phyloP scores from a whole-genome alignment of 2,888 invertebrate species.

The Tenthredo mesomela region DNA sequence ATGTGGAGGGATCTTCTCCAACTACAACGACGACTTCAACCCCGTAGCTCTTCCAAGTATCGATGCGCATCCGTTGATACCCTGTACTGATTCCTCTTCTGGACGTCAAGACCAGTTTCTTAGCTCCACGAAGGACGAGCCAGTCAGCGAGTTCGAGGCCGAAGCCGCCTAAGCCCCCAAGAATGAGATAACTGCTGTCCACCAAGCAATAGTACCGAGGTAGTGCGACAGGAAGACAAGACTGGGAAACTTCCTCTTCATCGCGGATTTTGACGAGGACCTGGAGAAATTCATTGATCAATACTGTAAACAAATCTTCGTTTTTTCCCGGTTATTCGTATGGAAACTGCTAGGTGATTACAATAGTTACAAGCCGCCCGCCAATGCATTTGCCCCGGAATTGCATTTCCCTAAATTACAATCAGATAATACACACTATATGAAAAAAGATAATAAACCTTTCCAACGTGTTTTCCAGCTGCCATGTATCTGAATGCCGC shows the following conservation, averaged over 20 bases:
- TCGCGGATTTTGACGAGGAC: conserved; percentile 62
- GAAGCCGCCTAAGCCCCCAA: conserved; percentile 92
- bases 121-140: conserved; percentile 91
- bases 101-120: conserved; percentile 89
- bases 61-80: conserved; percentile 88
- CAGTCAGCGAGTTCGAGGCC: conserved; percentile 94
- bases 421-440: background rate
- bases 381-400: background rate
- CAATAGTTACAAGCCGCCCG: no score
- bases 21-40: conserved; percentile 85
- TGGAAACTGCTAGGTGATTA: no score
- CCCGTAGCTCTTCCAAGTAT: conserved; percentile 86
- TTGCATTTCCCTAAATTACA: background rate
- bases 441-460: conserved; percentile 77
- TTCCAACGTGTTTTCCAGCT: conserved; percentile 90
- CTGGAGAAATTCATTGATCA: background rate
- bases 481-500: conserved; percentile 85
- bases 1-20: conserved; percentile 84
- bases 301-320: no score
- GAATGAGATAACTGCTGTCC: conserved; percentile 81
- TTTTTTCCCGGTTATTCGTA: no score
- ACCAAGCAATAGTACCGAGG: conserved; percentile 79
- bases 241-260: conserved; percentile 12
- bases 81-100: conserved; percentile 89
- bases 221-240: conserved; percentile 76